A percentile compares a stretch with the other conserved stretches of the same genome.
Conservation (phyloP, 2,113 vertebrate species). For the Gorsachius goisagi region DNA sequence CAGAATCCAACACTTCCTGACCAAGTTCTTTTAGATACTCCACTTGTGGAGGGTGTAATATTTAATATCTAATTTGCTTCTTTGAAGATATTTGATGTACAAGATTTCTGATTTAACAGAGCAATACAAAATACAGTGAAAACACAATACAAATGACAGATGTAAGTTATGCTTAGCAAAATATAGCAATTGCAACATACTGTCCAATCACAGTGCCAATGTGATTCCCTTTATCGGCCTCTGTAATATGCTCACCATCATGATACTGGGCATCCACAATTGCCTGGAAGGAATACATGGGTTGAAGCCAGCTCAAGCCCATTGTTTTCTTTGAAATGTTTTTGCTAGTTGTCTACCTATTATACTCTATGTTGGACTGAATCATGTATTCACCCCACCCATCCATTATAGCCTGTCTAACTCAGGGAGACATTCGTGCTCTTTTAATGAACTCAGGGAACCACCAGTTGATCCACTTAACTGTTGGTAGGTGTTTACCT, state of each 20-base stretch:
- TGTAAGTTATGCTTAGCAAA: neutral
- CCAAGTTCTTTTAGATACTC: neutral
- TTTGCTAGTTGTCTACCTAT: neutral
- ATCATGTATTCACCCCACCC: neutral
- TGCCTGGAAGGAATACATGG: neutral
- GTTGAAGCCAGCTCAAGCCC: neutral
- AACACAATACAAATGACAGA: neutral
- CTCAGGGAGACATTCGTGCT: neutral
- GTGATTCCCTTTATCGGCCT: neutral
- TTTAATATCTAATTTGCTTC: neutral
- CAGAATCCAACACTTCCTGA: neutral
- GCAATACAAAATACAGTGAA: neutral
- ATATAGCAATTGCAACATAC: neutral
- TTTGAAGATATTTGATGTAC: neutral
- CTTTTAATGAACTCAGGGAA: neutral
- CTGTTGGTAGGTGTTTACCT: neutral
- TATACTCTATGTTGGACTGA: neutral
- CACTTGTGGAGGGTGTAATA: neutral
- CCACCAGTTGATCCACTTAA: neutral
- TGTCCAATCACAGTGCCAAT: neutral
- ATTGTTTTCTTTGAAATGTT: neutral
- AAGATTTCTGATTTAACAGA: neutral
- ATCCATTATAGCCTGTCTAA: neutral
- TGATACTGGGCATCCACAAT: neutral
- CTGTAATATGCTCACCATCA: neutral